Base-by-base conservation (phyloP, 2,888 invertebrate genomes). In the Cataglyphis altisquamis region DNA sequence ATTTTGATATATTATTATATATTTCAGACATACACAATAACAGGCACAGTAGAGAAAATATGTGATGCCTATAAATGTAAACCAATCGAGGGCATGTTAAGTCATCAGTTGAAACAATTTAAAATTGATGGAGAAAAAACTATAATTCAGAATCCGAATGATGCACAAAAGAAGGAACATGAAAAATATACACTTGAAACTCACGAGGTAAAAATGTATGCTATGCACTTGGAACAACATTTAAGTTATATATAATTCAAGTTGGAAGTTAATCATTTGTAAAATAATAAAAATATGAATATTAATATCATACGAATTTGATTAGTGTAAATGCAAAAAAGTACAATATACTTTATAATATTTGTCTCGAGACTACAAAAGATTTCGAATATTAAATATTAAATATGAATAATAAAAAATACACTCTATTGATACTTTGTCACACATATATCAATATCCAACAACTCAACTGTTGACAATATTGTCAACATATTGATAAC, bases 91-190 rank as follows among this genome's bases (percentile, higher is more conserved):
- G 99, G 98, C 89, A 98, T 98, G 98, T 96, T 98, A 75, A 98
- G 98, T 92, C 99, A 99, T 95, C 99, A 99, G 94, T 95, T 99
- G 88, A 98, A 99, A 95, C 98, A 98, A 95, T 98, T 98, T 95
- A 97, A 98, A 94, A 99, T 99, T 94, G 99, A 99, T 95, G 99
- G 99, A 25, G 99, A 99, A 93, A 99, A 99, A 95, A 98, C 98
- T 36, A 98, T 99, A 90, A 98, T 98, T 92, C 98, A 99, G 95
- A 99, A 99, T 95, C 99, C 99, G 29, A 98, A 98, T 90, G 99
- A 99, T 94, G 97, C 98, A 41, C 99, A 99, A 95, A 97, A 98
- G 92, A 98, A 99, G 94, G 99, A 99, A 93, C 98, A 99, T 94
- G 99, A 99, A 95, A 99, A 99, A 94, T 98, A 97, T 93, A 98